phyloP scores from a whole-genome alignment of 2,113 vertebrate genomes.

The Sporophila hypoxantha region DNA sequence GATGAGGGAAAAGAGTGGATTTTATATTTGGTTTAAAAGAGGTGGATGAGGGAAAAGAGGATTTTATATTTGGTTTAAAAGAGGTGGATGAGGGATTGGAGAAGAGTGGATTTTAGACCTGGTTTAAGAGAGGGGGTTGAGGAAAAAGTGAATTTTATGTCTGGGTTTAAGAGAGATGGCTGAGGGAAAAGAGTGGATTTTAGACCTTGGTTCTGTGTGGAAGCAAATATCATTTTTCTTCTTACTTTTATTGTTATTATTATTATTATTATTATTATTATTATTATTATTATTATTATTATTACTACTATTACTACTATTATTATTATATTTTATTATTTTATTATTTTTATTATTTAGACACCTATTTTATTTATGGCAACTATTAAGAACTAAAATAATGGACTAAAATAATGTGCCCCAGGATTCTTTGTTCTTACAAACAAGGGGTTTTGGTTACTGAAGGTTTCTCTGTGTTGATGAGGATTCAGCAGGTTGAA shows the following conservation, averaged over 20 bases:
- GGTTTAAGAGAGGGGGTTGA: fast-evolving
- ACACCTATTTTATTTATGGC: not conserved
- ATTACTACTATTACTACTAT: not conserved
- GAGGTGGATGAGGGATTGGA: not conserved
- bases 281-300: not conserved
- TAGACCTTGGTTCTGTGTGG: not conserved
- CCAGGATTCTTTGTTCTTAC: not conserved
- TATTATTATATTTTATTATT: not conserved
- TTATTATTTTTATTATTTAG: not conserved
- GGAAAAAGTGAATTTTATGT: not conserved
- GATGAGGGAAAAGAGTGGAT: not conserved
- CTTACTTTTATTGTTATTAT: not conserved
- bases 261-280: not conserved
- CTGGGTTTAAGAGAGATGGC: not conserved
- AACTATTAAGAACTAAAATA: not conserved
- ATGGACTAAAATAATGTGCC: not conserved
- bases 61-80: fast-evolving
- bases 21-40: not conserved
- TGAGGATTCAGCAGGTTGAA: not conserved
- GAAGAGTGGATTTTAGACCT: not conserved
- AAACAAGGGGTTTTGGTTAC: not conserved
- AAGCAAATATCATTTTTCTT: not conserved
- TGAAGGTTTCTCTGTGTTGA: not conserved
- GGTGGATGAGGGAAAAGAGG: fast-evolving
- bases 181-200: not conserved